Evolutionary conservation across 1,140 invertebrate species (phyloP).

Genomic region (Cyrtorhinus lividipennis): DNA sequence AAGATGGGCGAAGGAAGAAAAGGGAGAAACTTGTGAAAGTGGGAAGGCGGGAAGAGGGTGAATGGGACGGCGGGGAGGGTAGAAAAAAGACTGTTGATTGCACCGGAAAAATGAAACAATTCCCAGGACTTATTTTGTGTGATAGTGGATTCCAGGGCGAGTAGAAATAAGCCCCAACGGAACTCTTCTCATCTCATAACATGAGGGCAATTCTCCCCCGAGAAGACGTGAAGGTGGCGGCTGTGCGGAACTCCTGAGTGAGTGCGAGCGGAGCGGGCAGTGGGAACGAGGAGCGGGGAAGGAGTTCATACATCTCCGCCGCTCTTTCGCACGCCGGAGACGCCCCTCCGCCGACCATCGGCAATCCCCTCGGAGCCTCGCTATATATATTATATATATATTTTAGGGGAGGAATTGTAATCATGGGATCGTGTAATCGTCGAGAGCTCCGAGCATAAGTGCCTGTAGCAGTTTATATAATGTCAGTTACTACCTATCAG

Average conservation of each 20-base stretch:
- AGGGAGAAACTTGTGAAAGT: too few species aligned
- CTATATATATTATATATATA: too few species aligned
- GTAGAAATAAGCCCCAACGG: constrained; percentile 10
- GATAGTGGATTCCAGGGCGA: constrained; percentile 13
- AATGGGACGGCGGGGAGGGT: constrained; percentile 3
- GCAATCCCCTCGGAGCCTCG: too few species aligned
- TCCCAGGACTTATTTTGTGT: constrained; percentile 26
- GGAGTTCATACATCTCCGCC: not conserved
- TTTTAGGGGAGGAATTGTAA: too few species aligned
- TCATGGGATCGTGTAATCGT: too few species aligned
- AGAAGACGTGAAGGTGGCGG: not conserved
- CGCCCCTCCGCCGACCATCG: not conserved
- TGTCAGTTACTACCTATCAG: too few species aligned
- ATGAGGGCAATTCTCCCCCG: constrained; percentile 10
- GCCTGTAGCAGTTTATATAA: too few species aligned
- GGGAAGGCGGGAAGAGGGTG: constrained; percentile 13
- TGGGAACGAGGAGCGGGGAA: not conserved
- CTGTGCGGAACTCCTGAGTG: too few species aligned
- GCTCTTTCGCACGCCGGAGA: not conserved
- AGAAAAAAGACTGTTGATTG: constrained; percentile 24
- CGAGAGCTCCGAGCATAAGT: too few species aligned
- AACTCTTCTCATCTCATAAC: constrained; percentile 19
- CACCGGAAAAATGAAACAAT: constrained; percentile 25
- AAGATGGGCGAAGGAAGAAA: too few species aligned
- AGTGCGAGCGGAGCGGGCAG: too few species aligned